These are phyloP conservation scores for Empidonax alnorum DNA, from an alignment of 2,113 vertebrate genomes.

Conservation along the genomic window DNA sequence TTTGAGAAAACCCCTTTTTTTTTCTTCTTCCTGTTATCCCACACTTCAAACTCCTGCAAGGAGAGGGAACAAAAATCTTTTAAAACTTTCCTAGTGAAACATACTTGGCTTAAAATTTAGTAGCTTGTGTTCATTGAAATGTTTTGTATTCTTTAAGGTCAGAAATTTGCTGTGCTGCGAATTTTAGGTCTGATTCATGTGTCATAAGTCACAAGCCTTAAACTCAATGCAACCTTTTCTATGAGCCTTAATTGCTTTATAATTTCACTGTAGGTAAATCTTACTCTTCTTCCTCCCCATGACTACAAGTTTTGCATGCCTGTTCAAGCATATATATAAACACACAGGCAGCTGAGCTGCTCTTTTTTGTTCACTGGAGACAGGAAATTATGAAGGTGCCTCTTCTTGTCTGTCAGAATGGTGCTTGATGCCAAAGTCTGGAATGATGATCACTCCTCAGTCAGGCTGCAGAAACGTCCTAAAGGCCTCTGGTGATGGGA, in stretches of 20 bases:
- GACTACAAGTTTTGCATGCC: background rate
- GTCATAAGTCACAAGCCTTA: background rate
- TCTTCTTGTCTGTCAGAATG: background rate
- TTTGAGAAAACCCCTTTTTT: background rate
- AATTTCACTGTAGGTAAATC: background rate
- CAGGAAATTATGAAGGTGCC: background rate
- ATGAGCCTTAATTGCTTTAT: background rate
- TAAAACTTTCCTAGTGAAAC: background rate
- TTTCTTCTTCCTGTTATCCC: background rate
- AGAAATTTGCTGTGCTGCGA: background rate
- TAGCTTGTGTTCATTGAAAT: background rate
- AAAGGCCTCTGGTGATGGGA: background rate
- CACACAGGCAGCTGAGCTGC: background rate
- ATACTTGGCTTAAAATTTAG: background rate
- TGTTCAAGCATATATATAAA: background rate
- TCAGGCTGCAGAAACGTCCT: background rate
- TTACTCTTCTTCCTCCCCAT: background rate
- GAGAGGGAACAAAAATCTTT: background rate
- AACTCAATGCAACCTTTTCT: background rate
- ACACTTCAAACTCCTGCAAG: background rate
- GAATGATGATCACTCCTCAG: background rate
- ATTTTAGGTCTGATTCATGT: background rate
- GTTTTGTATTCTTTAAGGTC: background rate
- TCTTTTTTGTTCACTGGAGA: background rate
- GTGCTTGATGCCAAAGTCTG: background rate